phyloP scores from a whole-genome alignment of 2,113 vertebrate genomes.

The Platichthys stellatus region DNA sequence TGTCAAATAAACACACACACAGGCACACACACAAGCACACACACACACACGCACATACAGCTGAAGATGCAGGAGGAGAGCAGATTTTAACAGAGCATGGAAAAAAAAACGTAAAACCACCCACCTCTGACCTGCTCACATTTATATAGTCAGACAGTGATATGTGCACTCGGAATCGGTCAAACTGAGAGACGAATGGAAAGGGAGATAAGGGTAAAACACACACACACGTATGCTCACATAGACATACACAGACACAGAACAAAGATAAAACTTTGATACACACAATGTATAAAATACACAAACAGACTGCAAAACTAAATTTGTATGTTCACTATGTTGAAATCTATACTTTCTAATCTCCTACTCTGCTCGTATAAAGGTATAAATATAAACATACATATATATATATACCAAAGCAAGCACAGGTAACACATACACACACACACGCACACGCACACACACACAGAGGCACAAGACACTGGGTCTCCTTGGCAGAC shows the following conservation, averaged over 20 bases:
- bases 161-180: conserved; percentile 37
- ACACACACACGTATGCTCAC: conserved; percentile 1
- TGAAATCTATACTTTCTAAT: not conserved
- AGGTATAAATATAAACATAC: not conserved
- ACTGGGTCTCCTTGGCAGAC: conserved; percentile 56
- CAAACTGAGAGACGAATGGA: conserved; percentile 32
- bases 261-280: not conserved
- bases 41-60: conserved; percentile 5
- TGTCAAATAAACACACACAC: conserved; percentile 50
- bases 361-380: not conserved
- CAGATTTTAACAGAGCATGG: conserved; percentile 30
- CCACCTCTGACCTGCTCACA: conserved; percentile 46
- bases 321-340: not conserved
- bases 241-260: not conserved
- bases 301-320: not conserved
- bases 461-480: conserved; percentile 40
- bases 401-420: not conserved
- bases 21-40: conserved; percentile 10
- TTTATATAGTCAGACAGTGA: conserved; percentile 46
- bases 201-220: not conserved
- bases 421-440: not conserved
- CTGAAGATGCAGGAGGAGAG: conserved; percentile 3
- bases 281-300: not conserved
- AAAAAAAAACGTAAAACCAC: conserved; percentile 23
- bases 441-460: conserved; percentile 20